These are phyloP conservation scores for Heliconius aoede DNA, from an alignment of 2,888 invertebrate species.

Conservation along the genomic window DNA sequence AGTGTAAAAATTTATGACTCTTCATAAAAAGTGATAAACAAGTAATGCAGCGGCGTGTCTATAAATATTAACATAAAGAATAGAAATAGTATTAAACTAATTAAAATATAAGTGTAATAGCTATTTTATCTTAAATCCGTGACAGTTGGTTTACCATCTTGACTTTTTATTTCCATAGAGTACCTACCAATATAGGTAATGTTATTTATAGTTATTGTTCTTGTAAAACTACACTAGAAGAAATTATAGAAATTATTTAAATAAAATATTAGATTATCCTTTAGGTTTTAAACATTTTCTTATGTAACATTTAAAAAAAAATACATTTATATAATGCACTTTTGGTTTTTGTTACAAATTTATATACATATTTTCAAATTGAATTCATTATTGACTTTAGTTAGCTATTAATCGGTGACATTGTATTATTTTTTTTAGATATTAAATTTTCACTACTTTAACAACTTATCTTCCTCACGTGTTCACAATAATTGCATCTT, in stretches of 20 bases:
- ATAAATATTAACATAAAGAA: slow-evolving; percentile 28
- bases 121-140: slow-evolving; percentile 34
- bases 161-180: slow-evolving; percentile 13
- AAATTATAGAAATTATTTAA: background rate
- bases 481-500: slow-evolving; percentile 24
- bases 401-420: background rate
- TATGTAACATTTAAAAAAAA: no score
- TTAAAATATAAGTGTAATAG: slow-evolving; percentile 32
- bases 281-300: no score
- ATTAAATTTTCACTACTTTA: background rate
- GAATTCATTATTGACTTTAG: background rate
- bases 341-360: background rate
- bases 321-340: background rate
- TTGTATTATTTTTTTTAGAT: background rate
- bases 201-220: background rate
- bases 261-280: no score
- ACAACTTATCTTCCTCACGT: background rate
- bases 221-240: no score
- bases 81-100: slow-evolving; percentile 29
- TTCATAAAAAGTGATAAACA: slow-evolving; percentile 16
- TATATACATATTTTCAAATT: background rate
- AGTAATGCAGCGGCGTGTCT: slow-evolving; percentile 26
- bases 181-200: slow-evolving; percentile 3
- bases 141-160: slow-evolving; percentile 30
- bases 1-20: slow-evolving; percentile 6